Percentiles rank a stretch among this genome's conserved stretches.
These are phyloP conservation scores for Poecilobothrus nobilitatus DNA, from an alignment of 2,888 invertebrate species.

Conservation along the genomic window DNA sequence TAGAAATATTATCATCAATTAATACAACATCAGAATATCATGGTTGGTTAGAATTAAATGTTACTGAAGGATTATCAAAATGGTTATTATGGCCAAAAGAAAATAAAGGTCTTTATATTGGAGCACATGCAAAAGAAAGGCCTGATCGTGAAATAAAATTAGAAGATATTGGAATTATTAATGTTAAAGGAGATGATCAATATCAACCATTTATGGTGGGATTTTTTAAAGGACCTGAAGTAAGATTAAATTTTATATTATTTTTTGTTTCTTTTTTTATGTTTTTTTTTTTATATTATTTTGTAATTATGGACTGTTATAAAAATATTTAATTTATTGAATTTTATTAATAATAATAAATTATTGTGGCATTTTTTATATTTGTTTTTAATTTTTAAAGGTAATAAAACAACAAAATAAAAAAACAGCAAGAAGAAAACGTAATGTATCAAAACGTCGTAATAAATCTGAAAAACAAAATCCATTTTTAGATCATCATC, in stretches of 20 bases:
- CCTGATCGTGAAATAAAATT: conserved; percentile 74
- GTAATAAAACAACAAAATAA: conserved; percentile 34
- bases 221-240: conserved; percentile 65
- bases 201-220: conserved; percentile 89
- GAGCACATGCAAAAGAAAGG: conserved; percentile 62
- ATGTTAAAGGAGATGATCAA: conserved; percentile 66
- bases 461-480: conserved; percentile 40
- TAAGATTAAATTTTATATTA: conserved; percentile 38
- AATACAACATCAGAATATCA: conserved; percentile 69
- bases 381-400: conserved; percentile 20
- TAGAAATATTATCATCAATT: conserved; percentile 64
- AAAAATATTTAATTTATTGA: no score
- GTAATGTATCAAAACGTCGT: conserved; percentile 31
- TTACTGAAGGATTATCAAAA: conserved; percentile 63
- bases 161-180: conserved; percentile 75
- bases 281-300: not conserved
- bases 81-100: conserved; percentile 70
- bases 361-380: not conserved
- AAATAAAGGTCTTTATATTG: conserved; percentile 79
- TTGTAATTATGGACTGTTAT: no score
- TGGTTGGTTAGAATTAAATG: conserved; percentile 83
- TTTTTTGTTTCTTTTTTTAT: no score
- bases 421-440: conserved; percentile 34
- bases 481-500: conserved; percentile 32
- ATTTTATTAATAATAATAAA: no score